Evolutionary conservation across 1,140 invertebrate species (phyloP), one percentile per base, ranked within the genome.

Genomic region (Centruroides vittatus): DNA sequence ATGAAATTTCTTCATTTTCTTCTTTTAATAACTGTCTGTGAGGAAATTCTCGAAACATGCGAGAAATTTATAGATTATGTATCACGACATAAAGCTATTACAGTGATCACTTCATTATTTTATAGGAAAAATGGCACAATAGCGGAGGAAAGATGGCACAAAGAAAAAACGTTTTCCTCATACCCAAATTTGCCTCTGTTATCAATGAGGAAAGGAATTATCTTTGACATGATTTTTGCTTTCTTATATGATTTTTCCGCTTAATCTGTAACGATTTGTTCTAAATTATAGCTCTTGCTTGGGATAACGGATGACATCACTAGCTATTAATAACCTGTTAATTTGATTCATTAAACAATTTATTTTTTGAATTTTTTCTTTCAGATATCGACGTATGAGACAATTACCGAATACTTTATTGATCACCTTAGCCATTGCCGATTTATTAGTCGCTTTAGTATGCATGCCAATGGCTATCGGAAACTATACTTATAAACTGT

Each of bases 401-500:
- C 59, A 58, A 13, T 46, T 63, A 23, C 60, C 62, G 0, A 63
- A 63, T 46, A 57, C 58, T 3, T 50, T 63, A 4, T 35, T 63
- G n/a, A 63, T 63, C 35, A 63, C 62, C 1, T 13, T 63, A 48
- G 62, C 62, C 2, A 55, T 63, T 23, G 59, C 62, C 9, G 62
- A 63, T 8, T 35, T 63, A 5, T 54, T 63, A 11, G 62, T 63
- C 8, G 59, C 62, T 3, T 46, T 63, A 8, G 55, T 63, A 8
- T 63, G 62, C 49, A 63, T 63, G 71, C 71, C 71, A 0, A 80
- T 82, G 66, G 81, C 84, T 59, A 79, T 86, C 3, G 81, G 80
- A 34, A 80, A 81, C 66, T 80, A 84, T 0, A 78, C 85, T n/a
- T 81, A 84, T 4, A 72, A 81, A 11, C 72, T 82, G 4, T 87